Evolutionary conservation across 1,140 invertebrate species (phyloP), one percentile per base, ranked within the genome.

Genomic region (Pseudoatta argentina): DNA sequence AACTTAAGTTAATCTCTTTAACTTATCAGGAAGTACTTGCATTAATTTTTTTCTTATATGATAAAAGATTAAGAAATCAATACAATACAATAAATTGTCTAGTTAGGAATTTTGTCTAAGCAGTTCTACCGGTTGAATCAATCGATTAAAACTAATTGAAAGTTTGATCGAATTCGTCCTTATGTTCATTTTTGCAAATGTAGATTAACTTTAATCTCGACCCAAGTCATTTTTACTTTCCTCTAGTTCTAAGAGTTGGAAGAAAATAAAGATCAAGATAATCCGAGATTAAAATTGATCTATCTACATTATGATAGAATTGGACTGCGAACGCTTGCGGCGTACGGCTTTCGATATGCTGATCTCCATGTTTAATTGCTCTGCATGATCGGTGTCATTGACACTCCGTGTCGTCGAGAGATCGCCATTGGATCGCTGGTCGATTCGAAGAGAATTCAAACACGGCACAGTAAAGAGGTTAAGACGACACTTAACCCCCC

Each of bases 401-500:
- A 73, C 63, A 72, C 24, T 81, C 3, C 3, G 18, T 27, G 44
- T 14, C 18, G 34, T 57, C 16, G n/a, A 16, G 48, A 72, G 55
- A 48, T 82, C 24, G 48, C 16, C 64, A 55, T 69, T 14, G 63
- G 48, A 82, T 82, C 48, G 34, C 55, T 27, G 66, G 12, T 83
- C 53, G 63, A 81, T 81, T 16, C 48, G 78, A 81, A 12, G 61
- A 48, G 79, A 83, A 83, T 83, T 83, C 57, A 75, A 83, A 83
- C 67, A 82, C 66, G 66, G 69, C 69, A 75, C 18, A 8, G 79
- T 83, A 83, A 83, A 73, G 39, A 73, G 69, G 79, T 82, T 82
- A 82, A 83, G 39, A 82, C 69, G 69, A 82, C 53, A 83, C 69
- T 83, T 83, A 83, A 83, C 69, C 69, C 69, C 21, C 63, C 69